Percentiles rank a stretch among this genome's conserved stretches.
These are phyloP conservation scores for Caenorhabditis sinica DNA, from an alignment of 2,888 invertebrate species.

Conservation along the genomic window DNA sequence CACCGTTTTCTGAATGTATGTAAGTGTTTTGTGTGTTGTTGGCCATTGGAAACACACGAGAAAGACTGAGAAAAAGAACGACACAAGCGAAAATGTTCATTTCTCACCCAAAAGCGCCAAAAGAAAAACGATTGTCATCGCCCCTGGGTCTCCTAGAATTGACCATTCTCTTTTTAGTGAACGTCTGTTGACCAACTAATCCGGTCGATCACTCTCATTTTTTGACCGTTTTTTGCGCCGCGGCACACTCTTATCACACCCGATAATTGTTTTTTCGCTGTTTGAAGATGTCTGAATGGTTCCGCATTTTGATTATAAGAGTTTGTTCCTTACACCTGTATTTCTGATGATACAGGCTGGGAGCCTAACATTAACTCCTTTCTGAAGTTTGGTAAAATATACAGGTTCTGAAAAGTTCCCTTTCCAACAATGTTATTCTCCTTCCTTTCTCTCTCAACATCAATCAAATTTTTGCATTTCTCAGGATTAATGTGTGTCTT, in stretches of 20 bases:
- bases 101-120: conserved; percentile 58
- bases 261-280: conserved; percentile 12
- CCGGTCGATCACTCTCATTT: conserved; percentile 50
- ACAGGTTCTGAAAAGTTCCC: not conserved
- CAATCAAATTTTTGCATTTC: conserved; percentile 48
- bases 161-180: conserved; percentile 3
- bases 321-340: not conserved
- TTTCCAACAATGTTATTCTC: not conserved
- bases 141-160: conserved; percentile 35
- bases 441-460: conserved; percentile 5
- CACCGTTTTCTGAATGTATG: conserved; percentile 48
- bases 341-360: too few species aligned
- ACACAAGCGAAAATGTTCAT: conserved; percentile 49
- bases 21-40: conserved; percentile 41
- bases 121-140: conserved; percentile 58
- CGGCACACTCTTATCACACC: conserved; percentile 51
- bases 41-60: conserved; percentile 41
- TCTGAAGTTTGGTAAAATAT: too few species aligned
- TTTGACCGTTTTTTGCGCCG: conserved; percentile 44
- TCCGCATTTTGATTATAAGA: not conserved
- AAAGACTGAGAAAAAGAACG: conserved; percentile 40
- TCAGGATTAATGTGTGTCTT: conserved; percentile 40
- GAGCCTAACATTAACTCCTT: too few species aligned
- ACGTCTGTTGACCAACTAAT: conserved; percentile 45
- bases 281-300: conserved; percentile 1